These are phyloP conservation scores for Acridotheres tristis DNA, from an alignment of 2,797 vertebrate species.

Conservation along the genomic window DNA sequence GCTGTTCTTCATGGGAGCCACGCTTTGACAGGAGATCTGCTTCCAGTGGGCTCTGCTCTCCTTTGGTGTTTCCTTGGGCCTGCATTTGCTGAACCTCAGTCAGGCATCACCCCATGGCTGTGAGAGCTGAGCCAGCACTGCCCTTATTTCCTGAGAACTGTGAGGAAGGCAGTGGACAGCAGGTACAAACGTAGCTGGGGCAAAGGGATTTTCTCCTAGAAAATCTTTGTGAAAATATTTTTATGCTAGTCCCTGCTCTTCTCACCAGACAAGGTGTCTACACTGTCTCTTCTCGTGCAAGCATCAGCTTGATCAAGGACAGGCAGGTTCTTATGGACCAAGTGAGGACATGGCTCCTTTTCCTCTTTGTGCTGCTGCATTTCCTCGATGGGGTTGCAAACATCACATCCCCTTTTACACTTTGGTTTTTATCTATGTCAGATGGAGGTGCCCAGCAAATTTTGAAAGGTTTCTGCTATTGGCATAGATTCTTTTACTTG, in stretches of 20 bases:
- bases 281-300: background rate
- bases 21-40: background rate
- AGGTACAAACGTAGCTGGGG: background rate
- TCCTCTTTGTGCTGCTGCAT: background rate
- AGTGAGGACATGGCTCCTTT: background rate
- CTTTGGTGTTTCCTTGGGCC: background rate
- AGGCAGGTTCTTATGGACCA: background rate
- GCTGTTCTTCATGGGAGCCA: background rate
- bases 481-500: background rate
- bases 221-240: background rate
- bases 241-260: background rate
- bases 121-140: background rate
- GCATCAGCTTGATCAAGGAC: background rate
- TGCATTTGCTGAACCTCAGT: background rate
- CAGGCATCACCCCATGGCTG: background rate
- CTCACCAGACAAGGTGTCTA: background rate
- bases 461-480: background rate
- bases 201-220: background rate
- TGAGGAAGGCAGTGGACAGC: background rate
- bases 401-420: background rate
- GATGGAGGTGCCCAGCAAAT: background rate
- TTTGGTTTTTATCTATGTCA: background rate
- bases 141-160: background rate
- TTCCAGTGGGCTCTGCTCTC: background rate
- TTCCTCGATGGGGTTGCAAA: background rate